Base-by-base conservation (phyloP, 2,113 vertebrate species). In the Tenebrosternarchus preto region DNA sequence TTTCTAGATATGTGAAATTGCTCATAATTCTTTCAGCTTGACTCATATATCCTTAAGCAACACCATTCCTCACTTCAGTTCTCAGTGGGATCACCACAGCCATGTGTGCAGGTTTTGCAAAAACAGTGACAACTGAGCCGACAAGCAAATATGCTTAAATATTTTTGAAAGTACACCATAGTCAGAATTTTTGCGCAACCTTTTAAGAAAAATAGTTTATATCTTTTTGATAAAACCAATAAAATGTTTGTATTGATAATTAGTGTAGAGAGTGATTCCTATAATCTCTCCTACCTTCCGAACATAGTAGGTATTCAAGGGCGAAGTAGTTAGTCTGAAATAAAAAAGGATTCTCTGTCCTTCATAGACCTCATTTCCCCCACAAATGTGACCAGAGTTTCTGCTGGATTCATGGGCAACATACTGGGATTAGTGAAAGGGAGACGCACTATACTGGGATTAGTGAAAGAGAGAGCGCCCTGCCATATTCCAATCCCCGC, bases 401-500 rank as follows among this genome's bases (percentile, higher is more conserved):
- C 60, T 56, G 67, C 60, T 56, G 46, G 68, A 70, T 70, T 77
- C 73, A 39, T 39, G 50, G 31, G 22, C 20, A 53, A 71, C 73
- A 71, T 36, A 19, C 17, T 25, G 66, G 55, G 76, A 80, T 84
- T 75, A 84, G 59, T 17, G 53, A 20, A 33, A 25, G 55, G 36
- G 57, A 72, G 22, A 71, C n/a, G n/a, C 20, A 53, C 75, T 76
- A 71, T 36, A 19, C 17, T 25, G 66, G 55, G 76, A 80, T 84
- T 75, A 84, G 59, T 17, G 53, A 20, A 33, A 25, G 55, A 50
- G 57, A 72, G 22, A 71, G 69, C 69, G 56, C 66, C 77, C 77
- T 82, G 67, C 82, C 71, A 81, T 4, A 64, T 78, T 71, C 19
- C 78, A 81, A 81, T 85, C 75, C 80, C 61, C 53, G 71, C 27